phyloP scores from a whole-genome alignment of 2,888 invertebrate genomes.

The Cryptops parisi region DNA sequence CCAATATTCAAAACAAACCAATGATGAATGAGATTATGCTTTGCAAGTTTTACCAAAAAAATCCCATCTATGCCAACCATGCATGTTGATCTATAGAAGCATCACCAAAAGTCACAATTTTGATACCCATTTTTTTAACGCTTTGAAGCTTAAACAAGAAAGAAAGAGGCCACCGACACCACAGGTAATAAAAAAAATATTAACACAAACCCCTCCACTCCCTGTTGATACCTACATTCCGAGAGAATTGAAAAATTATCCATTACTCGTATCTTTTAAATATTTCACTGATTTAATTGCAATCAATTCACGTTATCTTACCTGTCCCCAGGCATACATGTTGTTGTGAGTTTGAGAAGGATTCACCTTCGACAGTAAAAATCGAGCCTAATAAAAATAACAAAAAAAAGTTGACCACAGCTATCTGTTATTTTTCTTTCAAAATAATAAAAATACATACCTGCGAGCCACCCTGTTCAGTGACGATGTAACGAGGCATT shows the following conservation, averaged over 20 bases:
- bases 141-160: no score
- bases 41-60: no score
- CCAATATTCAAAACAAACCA: no score
- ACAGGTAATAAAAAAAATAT: constrained; percentile 7
- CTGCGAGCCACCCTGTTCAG: constrained; percentile 98
- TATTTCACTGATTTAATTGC: not conserved
- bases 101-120: no score
- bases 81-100: no score
- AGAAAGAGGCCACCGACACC: no score
- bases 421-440: not conserved
- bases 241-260: not conserved
- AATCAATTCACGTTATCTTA: constrained; percentile 33
- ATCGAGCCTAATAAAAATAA: constrained; percentile 54
- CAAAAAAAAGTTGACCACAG: not conserved
- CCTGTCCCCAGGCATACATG: constrained; percentile 82
- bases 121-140: no score
- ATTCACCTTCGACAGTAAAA: constrained; percentile 96
- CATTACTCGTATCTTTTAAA: constrained; percentile 8
- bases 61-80: no score
- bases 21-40: no score
- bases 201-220: constrained; percentile 4
- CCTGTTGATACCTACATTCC: not conserved
- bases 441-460: constrained; percentile 25
- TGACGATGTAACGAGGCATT: constrained; percentile 97
- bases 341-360: constrained; percentile 99